These are phyloP conservation scores for Dendroctonus ponderosae DNA, from an alignment of 1,140 invertebrate genomes.

Conservation along the genomic window DNA sequence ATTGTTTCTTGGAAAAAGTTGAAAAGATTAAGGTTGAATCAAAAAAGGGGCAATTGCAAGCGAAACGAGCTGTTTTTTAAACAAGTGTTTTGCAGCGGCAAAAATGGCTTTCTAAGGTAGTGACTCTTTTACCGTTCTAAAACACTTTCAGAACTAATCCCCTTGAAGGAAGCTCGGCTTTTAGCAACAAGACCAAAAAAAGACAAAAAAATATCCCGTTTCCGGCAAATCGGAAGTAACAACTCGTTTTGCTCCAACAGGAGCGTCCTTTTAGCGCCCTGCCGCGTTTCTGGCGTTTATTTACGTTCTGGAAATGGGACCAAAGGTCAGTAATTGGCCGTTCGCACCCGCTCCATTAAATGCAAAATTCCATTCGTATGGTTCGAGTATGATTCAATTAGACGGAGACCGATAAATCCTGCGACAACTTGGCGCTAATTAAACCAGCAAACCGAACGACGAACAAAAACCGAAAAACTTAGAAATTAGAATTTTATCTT, in stretches of 20 bases:
- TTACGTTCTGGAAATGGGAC: neutral
- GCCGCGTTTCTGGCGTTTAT: neutral
- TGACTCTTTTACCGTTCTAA: too few relatives aligned
- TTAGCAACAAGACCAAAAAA: neutral
- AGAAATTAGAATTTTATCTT: conserved; percentile 34
- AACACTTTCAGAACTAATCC: too few relatives aligned
- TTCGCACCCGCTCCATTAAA: neutral
- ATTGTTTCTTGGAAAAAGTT: too few relatives aligned
- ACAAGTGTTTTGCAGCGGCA: too few relatives aligned
- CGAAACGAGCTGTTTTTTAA: too few relatives aligned
- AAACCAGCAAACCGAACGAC: conserved; percentile 6
- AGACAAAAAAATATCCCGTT: neutral
- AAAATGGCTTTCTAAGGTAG: too few relatives aligned
- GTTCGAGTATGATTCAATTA: too few relatives aligned
- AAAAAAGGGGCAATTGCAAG: too few relatives aligned
- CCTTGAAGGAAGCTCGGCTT: neutral
- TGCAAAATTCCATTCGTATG: neutral
- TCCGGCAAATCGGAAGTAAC: conserved; percentile 9
- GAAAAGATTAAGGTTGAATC: too few relatives aligned
- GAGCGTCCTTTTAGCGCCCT: neutral
- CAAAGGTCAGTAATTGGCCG: conserved; percentile 10
- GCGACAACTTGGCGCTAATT: conserved; percentile 12
- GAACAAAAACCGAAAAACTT: conserved; percentile 6
- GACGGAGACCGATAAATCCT: too few relatives aligned
- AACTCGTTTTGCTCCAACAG: conserved; percentile 8